These are phyloP conservation scores for Austrolebias charrua DNA, from an alignment of 2,797 vertebrate genomes.

Conservation along the genomic window DNA sequence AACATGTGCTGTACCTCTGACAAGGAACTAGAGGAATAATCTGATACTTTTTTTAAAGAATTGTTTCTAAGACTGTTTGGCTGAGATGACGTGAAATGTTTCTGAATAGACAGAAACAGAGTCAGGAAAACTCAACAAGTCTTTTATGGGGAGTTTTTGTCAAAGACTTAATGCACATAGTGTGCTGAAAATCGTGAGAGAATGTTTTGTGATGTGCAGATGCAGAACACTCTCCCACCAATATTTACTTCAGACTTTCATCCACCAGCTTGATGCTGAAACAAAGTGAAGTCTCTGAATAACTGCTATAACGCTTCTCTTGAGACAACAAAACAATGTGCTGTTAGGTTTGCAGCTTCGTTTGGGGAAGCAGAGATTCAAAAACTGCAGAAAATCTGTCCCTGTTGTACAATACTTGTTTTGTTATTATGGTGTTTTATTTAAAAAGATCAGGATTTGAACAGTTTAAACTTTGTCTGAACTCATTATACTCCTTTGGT, in stretches of 20 bases:
- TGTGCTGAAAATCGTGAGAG: conserved; percentile 1
- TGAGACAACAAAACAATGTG: background rate
- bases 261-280: background rate
- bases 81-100: background rate
- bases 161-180: background rate
- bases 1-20: too few relatives aligned
- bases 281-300: conserved; percentile 1
- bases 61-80: too few relatives aligned
- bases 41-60: too few relatives aligned
- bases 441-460: too few relatives aligned
- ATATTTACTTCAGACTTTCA: conserved; percentile 5
- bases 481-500: too few relatives aligned
- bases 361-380: background rate
- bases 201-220: conserved; percentile 16
- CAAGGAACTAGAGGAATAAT: background rate
- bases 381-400: too few relatives aligned
- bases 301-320: background rate
- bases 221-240: conserved; percentile 6
- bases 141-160: background rate
- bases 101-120: conserved; percentile 6
- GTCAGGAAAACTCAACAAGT: background rate
- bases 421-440: background rate
- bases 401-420: background rate
- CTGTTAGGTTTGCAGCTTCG: background rate
- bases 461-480: too few relatives aligned